Conservation (phyloP, 2,888 invertebrate species). For the Adelphocoris suturalis region DNA sequence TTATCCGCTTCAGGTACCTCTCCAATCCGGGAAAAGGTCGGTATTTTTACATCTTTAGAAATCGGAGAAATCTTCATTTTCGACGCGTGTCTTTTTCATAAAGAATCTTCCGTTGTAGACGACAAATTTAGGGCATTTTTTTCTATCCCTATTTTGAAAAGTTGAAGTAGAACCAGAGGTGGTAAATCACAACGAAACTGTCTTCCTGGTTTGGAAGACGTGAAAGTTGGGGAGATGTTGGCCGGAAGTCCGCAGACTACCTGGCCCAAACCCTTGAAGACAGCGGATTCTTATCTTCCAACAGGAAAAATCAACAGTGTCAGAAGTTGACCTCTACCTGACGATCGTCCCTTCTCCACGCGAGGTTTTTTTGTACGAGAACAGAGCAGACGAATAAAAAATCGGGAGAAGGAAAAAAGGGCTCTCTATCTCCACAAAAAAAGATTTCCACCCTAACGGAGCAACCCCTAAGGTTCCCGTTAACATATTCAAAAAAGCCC, state of each 20-base stretch:
- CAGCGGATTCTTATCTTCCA: neutral
- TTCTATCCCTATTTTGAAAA: too few relatives aligned
- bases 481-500: neutral
- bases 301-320: conserved; percentile 10
- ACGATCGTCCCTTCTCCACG: neutral
- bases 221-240: neutral
- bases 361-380: neutral
- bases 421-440: neutral
- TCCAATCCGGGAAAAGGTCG: neutral
- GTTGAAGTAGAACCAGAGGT: too few relatives aligned
- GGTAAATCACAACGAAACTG: neutral
- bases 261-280: neutral
- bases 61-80: neutral
- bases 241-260: neutral
- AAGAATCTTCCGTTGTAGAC: too few relatives aligned
- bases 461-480: neutral
- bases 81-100: neutral
- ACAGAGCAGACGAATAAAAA: conserved; percentile 4
- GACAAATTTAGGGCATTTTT: too few relatives aligned
- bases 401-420: neutral
- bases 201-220: neutral
- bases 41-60: neutral
- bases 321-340: conserved; percentile 9
- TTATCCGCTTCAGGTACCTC: neutral
- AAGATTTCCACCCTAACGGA: conserved; percentile 15